These are phyloP conservation scores for Edolisoma coerulescens DNA, from an alignment of 2,113 vertebrate species.

Conservation along the genomic window DNA sequence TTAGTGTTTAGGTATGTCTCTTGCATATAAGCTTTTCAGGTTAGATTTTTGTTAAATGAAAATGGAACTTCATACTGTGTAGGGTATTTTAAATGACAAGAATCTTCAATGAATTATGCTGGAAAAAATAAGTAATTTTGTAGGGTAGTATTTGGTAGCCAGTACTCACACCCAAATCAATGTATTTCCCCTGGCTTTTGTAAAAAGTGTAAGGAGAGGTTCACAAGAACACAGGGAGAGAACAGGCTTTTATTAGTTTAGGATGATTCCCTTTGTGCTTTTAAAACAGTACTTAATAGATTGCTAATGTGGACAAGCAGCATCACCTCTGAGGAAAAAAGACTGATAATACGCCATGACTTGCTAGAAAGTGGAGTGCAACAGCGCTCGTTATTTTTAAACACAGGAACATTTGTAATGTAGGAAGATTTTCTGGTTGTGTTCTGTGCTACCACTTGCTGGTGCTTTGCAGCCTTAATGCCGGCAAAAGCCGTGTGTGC, in stretches of 20 bases:
- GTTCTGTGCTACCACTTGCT: neutral
- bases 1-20: neutral
- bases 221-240: neutral
- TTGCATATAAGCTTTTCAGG: neutral
- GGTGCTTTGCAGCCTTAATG: neutral
- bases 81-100: neutral
- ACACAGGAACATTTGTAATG: neutral
- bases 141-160: neutral
- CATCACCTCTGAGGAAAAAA: neutral
- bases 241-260: neutral
- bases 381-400: neutral
- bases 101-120: neutral
- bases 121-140: neutral
- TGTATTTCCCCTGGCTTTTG: neutral
- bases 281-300: neutral
- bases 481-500: neutral
- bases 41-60: neutral
- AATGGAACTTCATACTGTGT: neutral
- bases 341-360: neutral
- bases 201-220: neutral
- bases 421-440: neutral
- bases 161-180: accelerated
- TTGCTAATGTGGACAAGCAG: neutral
- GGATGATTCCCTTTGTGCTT: neutral
- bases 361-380: neutral